These are phyloP conservation scores for Helostoma temminkii DNA, from an alignment of 2,797 vertebrate genomes.

Conservation along the genomic window DNA sequence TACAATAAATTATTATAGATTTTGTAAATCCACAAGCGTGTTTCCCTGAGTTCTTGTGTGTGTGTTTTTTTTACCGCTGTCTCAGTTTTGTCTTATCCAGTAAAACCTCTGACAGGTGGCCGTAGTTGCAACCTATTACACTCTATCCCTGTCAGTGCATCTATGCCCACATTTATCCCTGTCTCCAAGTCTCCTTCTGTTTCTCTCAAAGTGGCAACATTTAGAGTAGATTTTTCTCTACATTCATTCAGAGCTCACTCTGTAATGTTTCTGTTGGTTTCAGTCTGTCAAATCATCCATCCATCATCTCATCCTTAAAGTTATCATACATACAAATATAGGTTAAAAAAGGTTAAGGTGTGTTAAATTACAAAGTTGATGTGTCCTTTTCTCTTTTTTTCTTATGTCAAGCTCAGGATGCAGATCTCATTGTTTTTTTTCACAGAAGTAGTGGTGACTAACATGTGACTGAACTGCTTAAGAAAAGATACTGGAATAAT, in stretches of 20 bases:
- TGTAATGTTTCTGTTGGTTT: slow-evolving; percentile 20
- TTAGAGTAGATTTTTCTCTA: slow-evolving; percentile 21
- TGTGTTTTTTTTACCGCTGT: neutral
- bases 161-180: slow-evolving; percentile 6
- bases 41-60: neutral
- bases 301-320: neutral
- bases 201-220: slow-evolving; percentile 10
- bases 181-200: neutral
- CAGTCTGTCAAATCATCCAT: slow-evolving; percentile 1
- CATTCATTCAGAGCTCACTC: slow-evolving; percentile 7
- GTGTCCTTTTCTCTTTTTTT: neutral
- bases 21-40: neutral
- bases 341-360: neutral
- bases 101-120: slow-evolving; percentile 16
- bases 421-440: neutral
- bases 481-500: neutral
- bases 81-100: slow-evolving; percentile 2
- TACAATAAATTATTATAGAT: neutral
- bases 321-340: neutral
- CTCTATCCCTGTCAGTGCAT: slow-evolving; percentile 17
- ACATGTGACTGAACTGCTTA: neutral
- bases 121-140: slow-evolving; percentile 1
- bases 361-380: neutral
- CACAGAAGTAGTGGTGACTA: neutral
- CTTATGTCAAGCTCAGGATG: neutral